phyloP scores from a whole-genome alignment of 2,113 vertebrate species.

The Oriolus oriolus region DNA sequence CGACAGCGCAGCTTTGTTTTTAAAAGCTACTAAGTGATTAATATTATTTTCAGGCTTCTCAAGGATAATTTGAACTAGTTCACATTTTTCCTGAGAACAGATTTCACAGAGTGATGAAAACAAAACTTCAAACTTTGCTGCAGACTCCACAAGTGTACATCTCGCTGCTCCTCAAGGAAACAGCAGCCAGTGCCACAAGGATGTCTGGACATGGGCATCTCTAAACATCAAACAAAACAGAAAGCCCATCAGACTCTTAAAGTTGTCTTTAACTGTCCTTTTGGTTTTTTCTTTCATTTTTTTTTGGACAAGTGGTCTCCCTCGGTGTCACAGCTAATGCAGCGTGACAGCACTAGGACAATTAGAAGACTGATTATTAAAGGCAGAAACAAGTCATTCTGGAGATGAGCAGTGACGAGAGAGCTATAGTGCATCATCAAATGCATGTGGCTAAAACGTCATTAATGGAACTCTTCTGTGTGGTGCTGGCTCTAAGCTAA shows the following conservation, averaged over 20 bases:
- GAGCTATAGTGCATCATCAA: background rate
- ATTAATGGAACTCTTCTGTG: background rate
- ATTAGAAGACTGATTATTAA: constrained; percentile 26
- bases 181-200: background rate
- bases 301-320: background rate
- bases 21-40: background rate
- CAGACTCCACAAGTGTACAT: background rate
- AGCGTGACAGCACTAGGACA: background rate
- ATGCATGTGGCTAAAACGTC: rapidly evolving
- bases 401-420: background rate
- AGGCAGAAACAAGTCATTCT: background rate
- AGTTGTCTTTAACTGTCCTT: background rate
- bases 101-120: background rate
- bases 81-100: background rate
- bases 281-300: background rate
- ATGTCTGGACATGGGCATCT: background rate
- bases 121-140: background rate
- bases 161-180: background rate
- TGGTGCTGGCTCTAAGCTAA: background rate
- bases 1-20: rapidly evolving
- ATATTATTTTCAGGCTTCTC: background rate
- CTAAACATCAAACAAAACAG: background rate
- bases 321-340: background rate
- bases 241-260: background rate
- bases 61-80: background rate